Percentiles rank a stretch among this genome's conserved stretches.
Conservation (phyloP, 2,888 invertebrate species). For the Lycia hirtaria region DNA sequence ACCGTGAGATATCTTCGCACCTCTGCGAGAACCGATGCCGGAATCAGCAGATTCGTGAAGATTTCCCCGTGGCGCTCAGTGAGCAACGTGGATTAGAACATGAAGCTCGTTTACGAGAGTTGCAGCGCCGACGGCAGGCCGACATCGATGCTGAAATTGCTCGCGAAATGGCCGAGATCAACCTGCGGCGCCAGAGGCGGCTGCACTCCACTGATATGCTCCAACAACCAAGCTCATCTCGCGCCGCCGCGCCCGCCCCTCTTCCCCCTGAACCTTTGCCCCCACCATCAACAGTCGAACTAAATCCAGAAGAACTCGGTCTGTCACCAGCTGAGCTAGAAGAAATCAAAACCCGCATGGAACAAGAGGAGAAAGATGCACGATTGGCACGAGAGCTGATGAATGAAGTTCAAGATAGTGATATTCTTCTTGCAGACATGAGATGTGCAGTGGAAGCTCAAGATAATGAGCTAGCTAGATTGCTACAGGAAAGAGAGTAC, state of each 20-base stretch:
- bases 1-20: slow-evolving; percentile 80
- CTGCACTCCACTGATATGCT: slow-evolving; percentile 59
- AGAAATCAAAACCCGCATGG: slow-evolving; percentile 71
- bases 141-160: slow-evolving; percentile 81
- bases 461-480: slow-evolving; percentile 74
- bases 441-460: slow-evolving; percentile 81
- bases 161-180: slow-evolving; percentile 78
- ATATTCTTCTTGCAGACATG: slow-evolving; percentile 75
- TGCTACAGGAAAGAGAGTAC: slow-evolving; percentile 78
- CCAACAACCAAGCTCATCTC: slow-evolving; percentile 68
- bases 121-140: slow-evolving; percentile 72
- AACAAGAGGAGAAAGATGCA: slow-evolving; percentile 78
- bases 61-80: slow-evolving; percentile 77
- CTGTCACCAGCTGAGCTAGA: slow-evolving; percentile 71
- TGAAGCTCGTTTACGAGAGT: slow-evolving; percentile 67
- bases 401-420: slow-evolving; percentile 68
- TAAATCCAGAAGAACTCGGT: slow-evolving; percentile 72
- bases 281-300: slow-evolving; percentile 42
- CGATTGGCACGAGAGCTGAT: slow-evolving; percentile 72
- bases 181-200: slow-evolving; percentile 71
- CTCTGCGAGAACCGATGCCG: slow-evolving; percentile 78
- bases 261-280: slow-evolving; percentile 40
- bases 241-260: slow-evolving; percentile 54
- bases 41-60: slow-evolving; percentile 81
- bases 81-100: slow-evolving; percentile 77